A percentile compares a stretch with the other conserved stretches of the same genome.
These are phyloP conservation scores for Drosophila triauraria DNA, from an alignment of 1,140 invertebrate genomes.

Conservation along the genomic window DNA sequence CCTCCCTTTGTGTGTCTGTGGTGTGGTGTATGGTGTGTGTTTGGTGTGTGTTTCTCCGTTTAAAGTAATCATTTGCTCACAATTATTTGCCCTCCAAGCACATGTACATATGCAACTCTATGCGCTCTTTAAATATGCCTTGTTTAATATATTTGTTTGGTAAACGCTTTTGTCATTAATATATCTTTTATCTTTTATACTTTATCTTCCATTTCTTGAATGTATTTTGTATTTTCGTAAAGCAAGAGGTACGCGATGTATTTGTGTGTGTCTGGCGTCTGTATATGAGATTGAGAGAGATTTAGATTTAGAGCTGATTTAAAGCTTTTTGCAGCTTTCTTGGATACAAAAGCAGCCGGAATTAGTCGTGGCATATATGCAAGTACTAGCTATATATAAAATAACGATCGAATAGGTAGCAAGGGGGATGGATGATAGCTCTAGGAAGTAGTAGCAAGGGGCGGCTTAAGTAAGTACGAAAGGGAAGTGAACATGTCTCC, in stretches of 20 bases:
- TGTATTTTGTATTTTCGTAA: slow-evolving; percentile 68
- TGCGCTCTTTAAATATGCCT: slow-evolving; percentile 64
- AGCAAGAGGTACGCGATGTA: slow-evolving; percentile 83
- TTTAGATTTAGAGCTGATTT: slow-evolving; percentile 25
- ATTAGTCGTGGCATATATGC: slow-evolving; percentile 23
- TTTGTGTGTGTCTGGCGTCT: slow-evolving; percentile 43
- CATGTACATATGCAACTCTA: slow-evolving; percentile 58
- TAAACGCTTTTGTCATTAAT: slow-evolving; percentile 59
- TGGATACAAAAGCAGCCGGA: slow-evolving; percentile 40
- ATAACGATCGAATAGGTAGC: slow-evolving; percentile 24
- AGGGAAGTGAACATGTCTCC: slow-evolving; percentile 42
- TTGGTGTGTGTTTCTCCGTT: slow-evolving; percentile 17
- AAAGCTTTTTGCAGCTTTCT: slow-evolving; percentile 58
- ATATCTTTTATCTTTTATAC: slow-evolving; percentile 54
- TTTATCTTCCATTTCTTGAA: slow-evolving; percentile 35
- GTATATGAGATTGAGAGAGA: slow-evolving; percentile 20
- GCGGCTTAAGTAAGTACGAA: slow-evolving; percentile 22
- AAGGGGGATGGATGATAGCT: slow-evolving; percentile 16
- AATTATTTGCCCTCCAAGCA: slow-evolving; percentile 57
- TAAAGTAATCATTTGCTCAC: slow-evolving; percentile 78
- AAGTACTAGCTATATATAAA: slow-evolving; percentile 42
- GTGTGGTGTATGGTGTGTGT: slow-evolving; percentile 20
- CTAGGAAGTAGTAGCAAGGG: slow-evolving; percentile 33
- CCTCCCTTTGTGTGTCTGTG: slow-evolving; percentile 25
- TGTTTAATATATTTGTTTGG: slow-evolving; percentile 60